Conservation (phyloP, 2,113 vertebrate genomes). For the Percopsis transmontana region DNA sequence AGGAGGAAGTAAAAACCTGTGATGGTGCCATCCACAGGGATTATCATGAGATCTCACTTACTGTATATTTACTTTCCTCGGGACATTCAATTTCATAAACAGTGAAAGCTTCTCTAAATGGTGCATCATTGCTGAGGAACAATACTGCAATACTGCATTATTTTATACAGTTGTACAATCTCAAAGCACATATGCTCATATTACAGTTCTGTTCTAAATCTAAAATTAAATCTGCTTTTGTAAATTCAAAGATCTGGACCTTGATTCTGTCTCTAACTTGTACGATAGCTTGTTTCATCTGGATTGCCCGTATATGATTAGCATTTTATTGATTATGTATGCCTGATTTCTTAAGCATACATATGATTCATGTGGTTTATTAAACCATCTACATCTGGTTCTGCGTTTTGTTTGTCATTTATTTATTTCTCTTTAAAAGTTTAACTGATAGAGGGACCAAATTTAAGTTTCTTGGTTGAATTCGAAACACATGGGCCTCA, state of each 20-base stretch:
- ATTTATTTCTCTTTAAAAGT: neutral
- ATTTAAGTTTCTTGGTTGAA: neutral
- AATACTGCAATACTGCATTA: neutral
- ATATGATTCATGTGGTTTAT: slow-evolving; percentile 1
- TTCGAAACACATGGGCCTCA: too few relatives aligned
- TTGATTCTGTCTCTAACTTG: neutral
- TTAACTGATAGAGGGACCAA: neutral
- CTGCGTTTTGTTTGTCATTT: neutral
- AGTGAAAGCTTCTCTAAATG: neutral
- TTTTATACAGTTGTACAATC: too few relatives aligned
- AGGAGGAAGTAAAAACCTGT: neutral
- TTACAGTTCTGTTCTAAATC: too few relatives aligned
- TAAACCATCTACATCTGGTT: slow-evolving; percentile 5
- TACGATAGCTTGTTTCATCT: neutral
- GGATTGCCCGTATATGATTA: neutral
- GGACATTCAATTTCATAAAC: neutral
- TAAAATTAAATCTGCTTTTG: too few relatives aligned
- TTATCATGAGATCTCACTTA: neutral
- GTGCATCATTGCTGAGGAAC: neutral
- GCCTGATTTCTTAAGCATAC: neutral
- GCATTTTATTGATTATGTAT: neutral
- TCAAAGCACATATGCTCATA: too few relatives aligned
- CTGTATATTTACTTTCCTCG: slow-evolving; percentile 1
- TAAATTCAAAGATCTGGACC: neutral
- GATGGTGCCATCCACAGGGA: neutral